These are phyloP conservation scores for Dendrocopos noguchii DNA, from an alignment of 2,113 vertebrate genomes.

Conservation along the genomic window DNA sequence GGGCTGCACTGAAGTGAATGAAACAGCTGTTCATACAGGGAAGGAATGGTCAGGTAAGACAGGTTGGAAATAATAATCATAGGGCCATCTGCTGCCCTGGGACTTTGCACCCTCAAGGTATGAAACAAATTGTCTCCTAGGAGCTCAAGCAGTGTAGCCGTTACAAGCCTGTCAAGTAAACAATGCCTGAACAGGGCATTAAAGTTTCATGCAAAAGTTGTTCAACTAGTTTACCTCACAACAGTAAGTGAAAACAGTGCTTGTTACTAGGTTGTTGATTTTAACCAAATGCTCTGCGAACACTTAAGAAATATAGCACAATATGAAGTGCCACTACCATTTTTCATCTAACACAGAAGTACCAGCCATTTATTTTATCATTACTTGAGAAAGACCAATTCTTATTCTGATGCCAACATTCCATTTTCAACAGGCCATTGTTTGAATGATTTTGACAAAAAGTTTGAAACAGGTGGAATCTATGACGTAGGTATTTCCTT, in stretches of 20 bases:
- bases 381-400: not conserved
- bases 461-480: not conserved
- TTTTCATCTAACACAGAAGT: not conserved
- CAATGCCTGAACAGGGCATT: constrained; percentile 76
- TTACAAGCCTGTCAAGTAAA: constrained; percentile 76
- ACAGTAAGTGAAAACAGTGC: not conserved
- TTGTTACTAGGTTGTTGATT: not conserved
- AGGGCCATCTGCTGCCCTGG: constrained; percentile 97
- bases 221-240: constrained; percentile 15
- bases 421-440: not conserved
- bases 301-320: not conserved
- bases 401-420: not conserved
- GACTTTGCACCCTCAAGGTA: constrained; percentile 88
- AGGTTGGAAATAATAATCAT: constrained; percentile 93
- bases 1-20: constrained; percentile 90
- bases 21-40: constrained; percentile 96
- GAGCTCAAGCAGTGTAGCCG: constrained; percentile 80
- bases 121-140: constrained; percentile 88
- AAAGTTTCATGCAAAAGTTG: constrained; percentile 72
- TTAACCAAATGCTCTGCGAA: not conserved
- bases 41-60: constrained; percentile 94
- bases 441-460: not conserved
- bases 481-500: not conserved
- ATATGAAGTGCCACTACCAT: not conserved
- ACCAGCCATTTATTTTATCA: not conserved